Evolutionary conservation across 2,797 vertebrate genomes (phyloP).

Genomic region (Ctenopoma multispine): DNA sequence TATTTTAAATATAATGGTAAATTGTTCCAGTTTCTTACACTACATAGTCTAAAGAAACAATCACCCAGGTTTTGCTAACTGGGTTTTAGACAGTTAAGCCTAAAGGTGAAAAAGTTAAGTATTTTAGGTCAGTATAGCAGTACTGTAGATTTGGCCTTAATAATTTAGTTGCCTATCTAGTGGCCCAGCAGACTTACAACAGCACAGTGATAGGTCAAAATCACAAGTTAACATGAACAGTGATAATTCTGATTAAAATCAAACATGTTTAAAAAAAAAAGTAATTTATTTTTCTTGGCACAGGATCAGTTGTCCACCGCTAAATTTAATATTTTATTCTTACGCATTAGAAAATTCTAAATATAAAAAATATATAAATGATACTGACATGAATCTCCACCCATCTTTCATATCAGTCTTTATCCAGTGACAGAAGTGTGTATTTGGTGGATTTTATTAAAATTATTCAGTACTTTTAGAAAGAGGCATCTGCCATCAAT

Average conservation of each 20-base stretch:
- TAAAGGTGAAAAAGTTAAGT: too few relatives aligned
- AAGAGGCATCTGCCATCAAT: background rate
- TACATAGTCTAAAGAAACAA: too few relatives aligned
- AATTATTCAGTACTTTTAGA: background rate
- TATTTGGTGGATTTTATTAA: background rate
- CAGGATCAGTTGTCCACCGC: constrained; percentile 1
- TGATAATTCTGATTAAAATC: background rate
- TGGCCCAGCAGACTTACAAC: too few relatives aligned
- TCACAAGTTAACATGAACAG: too few relatives aligned
- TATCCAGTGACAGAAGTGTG: background rate
- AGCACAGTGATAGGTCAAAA: too few relatives aligned
- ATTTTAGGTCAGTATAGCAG: too few relatives aligned
- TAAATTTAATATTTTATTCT: background rate
- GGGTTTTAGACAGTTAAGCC: too few relatives aligned
- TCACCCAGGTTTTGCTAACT: too few relatives aligned
- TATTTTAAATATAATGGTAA: too few relatives aligned
- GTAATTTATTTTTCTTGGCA: constrained; percentile 17
- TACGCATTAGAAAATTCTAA: background rate
- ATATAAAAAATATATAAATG: background rate
- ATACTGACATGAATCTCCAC: background rate
- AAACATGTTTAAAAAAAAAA: background rate
- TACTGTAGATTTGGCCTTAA: too few relatives aligned
- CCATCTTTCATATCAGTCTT: background rate
- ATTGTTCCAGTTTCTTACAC: too few relatives aligned
- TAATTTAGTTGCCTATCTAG: too few relatives aligned